phyloP scores from a whole-genome alignment of 2,888 invertebrate species.

The Caenorhabditis japonica region DNA sequence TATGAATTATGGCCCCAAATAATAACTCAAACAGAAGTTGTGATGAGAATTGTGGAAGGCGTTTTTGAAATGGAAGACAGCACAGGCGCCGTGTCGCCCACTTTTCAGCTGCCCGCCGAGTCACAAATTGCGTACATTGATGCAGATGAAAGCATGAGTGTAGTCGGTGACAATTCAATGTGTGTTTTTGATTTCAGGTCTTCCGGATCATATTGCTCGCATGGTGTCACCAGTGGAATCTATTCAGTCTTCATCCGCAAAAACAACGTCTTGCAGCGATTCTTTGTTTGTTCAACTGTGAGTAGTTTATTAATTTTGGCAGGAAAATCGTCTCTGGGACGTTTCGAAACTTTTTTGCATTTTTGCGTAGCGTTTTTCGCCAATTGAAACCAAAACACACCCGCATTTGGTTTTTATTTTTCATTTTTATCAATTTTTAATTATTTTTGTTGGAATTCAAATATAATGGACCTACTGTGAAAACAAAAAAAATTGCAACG shows the following conservation, averaged over 20 bases:
- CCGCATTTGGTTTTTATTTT: too few relatives aligned
- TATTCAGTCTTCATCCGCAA: slow-evolving; percentile 8
- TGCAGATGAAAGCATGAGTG: slow-evolving; percentile 22
- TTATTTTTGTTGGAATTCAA: too few relatives aligned
- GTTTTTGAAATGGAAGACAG: slow-evolving; percentile 24
- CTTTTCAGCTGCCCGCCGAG: slow-evolving; percentile 11
- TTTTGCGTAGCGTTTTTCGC: too few relatives aligned
- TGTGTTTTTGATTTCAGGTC: slow-evolving; percentile 25
- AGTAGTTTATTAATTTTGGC: too few relatives aligned
- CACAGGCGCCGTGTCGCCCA: slow-evolving; percentile 1
- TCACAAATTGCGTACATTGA: slow-evolving; percentile 48
- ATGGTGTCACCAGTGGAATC: slow-evolving; percentile 38
- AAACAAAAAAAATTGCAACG: too few relatives aligned
- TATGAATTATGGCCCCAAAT: not conserved
- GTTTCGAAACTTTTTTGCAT: too few relatives aligned
- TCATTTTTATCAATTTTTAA: too few relatives aligned
- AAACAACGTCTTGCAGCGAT: slow-evolving; percentile 6
- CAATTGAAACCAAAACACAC: too few relatives aligned
- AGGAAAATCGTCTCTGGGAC: too few relatives aligned
- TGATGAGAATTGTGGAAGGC: slow-evolving; percentile 48
- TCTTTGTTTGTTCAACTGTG: slow-evolving; percentile 21
- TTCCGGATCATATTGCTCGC: slow-evolving; percentile 53
- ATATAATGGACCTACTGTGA: too few relatives aligned
- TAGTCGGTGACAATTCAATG: not conserved
- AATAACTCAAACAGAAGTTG: slow-evolving; percentile 19